A percentile compares a stretch with the other conserved stretches of the same genome.
phyloP scores from a whole-genome alignment of 2,797 vertebrate genomes.

The Chelmon rostratus region DNA sequence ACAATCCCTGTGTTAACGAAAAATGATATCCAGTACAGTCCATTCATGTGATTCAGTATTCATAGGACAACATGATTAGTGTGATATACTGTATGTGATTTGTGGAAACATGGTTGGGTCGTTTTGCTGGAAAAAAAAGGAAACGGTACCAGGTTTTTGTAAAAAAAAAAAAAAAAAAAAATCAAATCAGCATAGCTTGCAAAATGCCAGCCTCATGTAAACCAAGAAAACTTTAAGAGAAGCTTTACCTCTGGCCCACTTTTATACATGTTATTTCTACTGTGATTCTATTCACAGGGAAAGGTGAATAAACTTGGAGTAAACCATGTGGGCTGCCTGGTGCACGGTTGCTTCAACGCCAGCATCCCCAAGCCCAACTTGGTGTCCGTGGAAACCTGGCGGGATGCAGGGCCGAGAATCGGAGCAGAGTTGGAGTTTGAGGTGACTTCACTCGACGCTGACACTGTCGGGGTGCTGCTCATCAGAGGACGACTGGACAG shows the following conservation, averaged over 20 bases:
- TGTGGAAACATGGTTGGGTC: neutral
- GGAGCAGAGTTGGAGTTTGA: constrained; percentile 91
- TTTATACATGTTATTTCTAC: rapidly evolving
- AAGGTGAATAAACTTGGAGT: constrained; percentile 93
- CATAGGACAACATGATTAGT: neutral
- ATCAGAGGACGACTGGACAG: constrained; percentile 90
- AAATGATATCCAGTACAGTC: neutral
- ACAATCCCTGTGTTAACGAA: too few relatives aligned
- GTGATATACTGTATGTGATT: neutral
- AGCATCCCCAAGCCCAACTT: constrained; percentile 91
- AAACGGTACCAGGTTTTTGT: too few relatives aligned
- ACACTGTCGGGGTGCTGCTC: constrained; percentile 92
- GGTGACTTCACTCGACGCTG: constrained; percentile 92
- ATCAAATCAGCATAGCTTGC: too few relatives aligned
- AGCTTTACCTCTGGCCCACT: rapidly evolving
- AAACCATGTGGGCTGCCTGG: constrained; percentile 94
- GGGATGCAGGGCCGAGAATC: constrained; percentile 85
- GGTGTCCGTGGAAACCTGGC: constrained; percentile 88
- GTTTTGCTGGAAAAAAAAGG: too few relatives aligned
- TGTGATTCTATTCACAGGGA: constrained; percentile 84
- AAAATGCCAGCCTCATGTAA: neutral
- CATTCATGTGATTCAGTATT: neutral
- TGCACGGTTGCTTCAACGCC: constrained; percentile 97
- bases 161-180: neutral
- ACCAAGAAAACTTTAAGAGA: neutral